phyloP scores from a whole-genome alignment of 2,888 invertebrate genomes.

The Diogma glabrata region DNA sequence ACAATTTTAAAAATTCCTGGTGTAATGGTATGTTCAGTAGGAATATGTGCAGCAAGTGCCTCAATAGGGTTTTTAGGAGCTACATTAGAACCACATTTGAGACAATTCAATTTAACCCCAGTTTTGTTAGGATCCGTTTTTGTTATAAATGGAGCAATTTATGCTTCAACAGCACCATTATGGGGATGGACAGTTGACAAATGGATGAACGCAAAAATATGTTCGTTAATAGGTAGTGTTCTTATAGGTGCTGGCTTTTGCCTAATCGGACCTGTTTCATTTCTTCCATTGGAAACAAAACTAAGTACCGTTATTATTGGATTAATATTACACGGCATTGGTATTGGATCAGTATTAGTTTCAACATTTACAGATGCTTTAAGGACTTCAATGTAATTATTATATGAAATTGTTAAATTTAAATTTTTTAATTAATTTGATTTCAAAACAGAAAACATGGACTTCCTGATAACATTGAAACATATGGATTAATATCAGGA shows the following conservation, averaged over 20 bases:
- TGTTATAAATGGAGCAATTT: slow-evolving; percentile 70
- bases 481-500: slow-evolving; percentile 81
- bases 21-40: slow-evolving; percentile 54
- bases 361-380: slow-evolving; percentile 79
- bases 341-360: slow-evolving; percentile 73
- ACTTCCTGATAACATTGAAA: slow-evolving; percentile 74
- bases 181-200: slow-evolving; percentile 77
- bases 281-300: slow-evolving; percentile 49
- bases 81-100: slow-evolving; percentile 78
- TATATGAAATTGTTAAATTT: background rate
- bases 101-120: slow-evolving; percentile 27
- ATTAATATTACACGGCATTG: slow-evolving; percentile 66
- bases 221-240: slow-evolving; percentile 53
- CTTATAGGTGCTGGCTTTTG: slow-evolving; percentile 57
- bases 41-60: slow-evolving; percentile 65
- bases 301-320: slow-evolving; percentile 58
- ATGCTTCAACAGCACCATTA: slow-evolving; percentile 64
- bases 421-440: background rate
- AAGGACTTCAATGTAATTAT: slow-evolving; percentile 58
- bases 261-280: slow-evolving; percentile 60
- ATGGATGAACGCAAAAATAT: slow-evolving; percentile 51
- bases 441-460: slow-evolving; percentile 47
- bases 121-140: slow-evolving; percentile 55
- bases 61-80: slow-evolving; percentile 82
- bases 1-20: slow-evolving; percentile 60